A percentile compares a stretch with the other conserved stretches of the same genome.
Conservation (phyloP, 2,888 invertebrate genomes). For the Acleris emargana region DNA sequence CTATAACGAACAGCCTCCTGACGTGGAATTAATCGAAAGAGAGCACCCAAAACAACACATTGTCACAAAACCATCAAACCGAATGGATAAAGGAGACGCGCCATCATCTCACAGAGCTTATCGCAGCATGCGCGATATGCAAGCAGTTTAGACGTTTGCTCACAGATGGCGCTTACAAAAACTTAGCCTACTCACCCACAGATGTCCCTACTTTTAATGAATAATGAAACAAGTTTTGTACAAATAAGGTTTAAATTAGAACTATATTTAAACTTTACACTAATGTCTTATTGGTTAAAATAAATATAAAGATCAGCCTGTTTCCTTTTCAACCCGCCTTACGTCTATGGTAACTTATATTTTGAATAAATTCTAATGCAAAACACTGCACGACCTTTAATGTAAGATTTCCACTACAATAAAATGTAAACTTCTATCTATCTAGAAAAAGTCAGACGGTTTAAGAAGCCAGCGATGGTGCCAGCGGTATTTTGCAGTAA, state of each 20-base stretch:
- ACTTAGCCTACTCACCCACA: conserved; percentile 40
- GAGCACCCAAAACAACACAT: conserved; percentile 6
- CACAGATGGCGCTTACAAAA: conserved; percentile 10
- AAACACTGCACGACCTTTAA: not conserved
- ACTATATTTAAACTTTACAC: conserved; percentile 1
- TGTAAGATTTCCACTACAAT: not conserved
- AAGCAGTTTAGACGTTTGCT: not conserved
- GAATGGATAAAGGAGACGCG: conserved; percentile 23
- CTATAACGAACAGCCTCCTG: conserved; percentile 43
- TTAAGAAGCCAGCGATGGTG: too few species aligned
- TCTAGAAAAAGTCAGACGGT: too few species aligned
- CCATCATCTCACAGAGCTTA: not conserved
- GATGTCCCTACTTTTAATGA: conserved; percentile 44
- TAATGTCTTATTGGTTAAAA: conserved; percentile 4
- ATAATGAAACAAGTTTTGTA: conserved; percentile 15
- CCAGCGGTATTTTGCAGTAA: not conserved
- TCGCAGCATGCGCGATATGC: not conserved
- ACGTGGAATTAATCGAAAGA: conserved; percentile 59
- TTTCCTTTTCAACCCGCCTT: not conserved
- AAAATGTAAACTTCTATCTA: too few species aligned
- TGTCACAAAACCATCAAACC: conserved; percentile 41
- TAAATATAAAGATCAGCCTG: conserved; percentile 15
- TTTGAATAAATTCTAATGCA: not conserved
- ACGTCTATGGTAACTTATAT: conserved; percentile 2
- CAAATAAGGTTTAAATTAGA: conserved; percentile 18